These are phyloP conservation scores for Sinella curviseta DNA, from an alignment of 1,140 invertebrate genomes.

Conservation along the genomic window DNA sequence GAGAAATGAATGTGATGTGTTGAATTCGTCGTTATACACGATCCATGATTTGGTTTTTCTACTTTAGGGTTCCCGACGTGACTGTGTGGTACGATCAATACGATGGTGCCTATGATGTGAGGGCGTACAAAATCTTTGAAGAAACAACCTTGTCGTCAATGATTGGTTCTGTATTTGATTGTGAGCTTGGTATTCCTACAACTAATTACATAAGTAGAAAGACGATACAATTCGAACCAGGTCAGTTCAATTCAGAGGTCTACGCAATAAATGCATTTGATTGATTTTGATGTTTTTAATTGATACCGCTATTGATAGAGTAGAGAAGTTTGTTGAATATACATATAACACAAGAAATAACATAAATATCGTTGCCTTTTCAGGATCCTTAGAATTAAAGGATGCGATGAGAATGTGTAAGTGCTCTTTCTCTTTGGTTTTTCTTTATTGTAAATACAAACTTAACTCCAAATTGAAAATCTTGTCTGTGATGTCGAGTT, in stretches of 20 bases:
- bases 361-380: background rate
- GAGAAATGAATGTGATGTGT: too few relatives aligned
- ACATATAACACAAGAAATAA: background rate
- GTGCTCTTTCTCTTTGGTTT: background rate
- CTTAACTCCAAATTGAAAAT: background rate
- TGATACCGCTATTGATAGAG: too few relatives aligned
- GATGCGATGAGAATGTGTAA: conserved; percentile 21
- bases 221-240: conserved; percentile 36
- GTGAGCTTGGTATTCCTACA: conserved; percentile 38
- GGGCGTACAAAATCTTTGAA: conserved; percentile 42
- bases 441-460: background rate
- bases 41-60: too few relatives aligned
- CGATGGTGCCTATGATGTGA: conserved; percentile 45
- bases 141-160: conserved; percentile 36
- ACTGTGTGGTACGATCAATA: background rate
- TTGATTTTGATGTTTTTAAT: background rate
- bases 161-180: conserved; percentile 30
- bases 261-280: background rate
- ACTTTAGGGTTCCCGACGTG: conserved; percentile 1
- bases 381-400: background rate
- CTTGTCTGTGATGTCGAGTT: background rate
- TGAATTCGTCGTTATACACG: too few relatives aligned
- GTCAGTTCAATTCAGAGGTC: background rate
- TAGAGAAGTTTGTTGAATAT: too few relatives aligned
- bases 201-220: conserved; percentile 31